Percentiles rank a stretch among this genome's conserved stretches.
Conservation (phyloP, 2,888 invertebrate genomes). For the Coronaproctus castanopsis region DNA sequence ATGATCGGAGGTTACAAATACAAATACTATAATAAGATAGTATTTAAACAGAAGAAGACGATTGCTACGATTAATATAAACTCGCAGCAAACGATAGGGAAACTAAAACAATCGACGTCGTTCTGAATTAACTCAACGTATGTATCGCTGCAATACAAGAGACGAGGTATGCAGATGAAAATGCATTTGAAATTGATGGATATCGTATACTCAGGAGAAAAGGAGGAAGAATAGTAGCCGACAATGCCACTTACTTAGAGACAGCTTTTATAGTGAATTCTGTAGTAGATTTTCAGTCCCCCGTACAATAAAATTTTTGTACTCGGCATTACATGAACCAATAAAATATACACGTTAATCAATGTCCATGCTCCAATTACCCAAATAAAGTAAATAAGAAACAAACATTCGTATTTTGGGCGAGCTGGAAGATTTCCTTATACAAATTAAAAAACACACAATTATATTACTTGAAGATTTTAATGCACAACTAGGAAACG, state of each 20-base stretch:
- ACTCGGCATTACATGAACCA: background rate
- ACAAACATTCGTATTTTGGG: background rate
- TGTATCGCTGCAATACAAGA: background rate
- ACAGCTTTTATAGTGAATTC: background rate
- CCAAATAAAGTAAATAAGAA: background rate
- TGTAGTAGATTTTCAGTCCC: background rate
- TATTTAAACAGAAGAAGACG: background rate
- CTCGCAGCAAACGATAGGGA: background rate
- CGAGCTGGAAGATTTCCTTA: background rate
- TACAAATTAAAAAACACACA: background rate
- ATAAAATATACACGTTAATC: background rate
- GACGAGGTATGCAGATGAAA: background rate
- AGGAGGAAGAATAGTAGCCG: background rate
- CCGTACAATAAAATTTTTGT: background rate
- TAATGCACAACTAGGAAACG: background rate
- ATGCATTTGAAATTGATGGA: background rate
- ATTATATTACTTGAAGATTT: background rate
- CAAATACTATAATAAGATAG: background rate
- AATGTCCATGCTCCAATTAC: background rate
- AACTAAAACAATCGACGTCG: background rate
- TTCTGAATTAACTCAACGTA: background rate
- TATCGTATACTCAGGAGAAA: background rate
- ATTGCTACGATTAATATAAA: background rate
- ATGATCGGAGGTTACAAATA: background rate
- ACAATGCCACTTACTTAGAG: background rate